A percentile compares a stretch with the other conserved stretches of the same genome.
Conservation (phyloP, 2,113 vertebrate genomes). For the Hemiscyllium ocellatum region DNA sequence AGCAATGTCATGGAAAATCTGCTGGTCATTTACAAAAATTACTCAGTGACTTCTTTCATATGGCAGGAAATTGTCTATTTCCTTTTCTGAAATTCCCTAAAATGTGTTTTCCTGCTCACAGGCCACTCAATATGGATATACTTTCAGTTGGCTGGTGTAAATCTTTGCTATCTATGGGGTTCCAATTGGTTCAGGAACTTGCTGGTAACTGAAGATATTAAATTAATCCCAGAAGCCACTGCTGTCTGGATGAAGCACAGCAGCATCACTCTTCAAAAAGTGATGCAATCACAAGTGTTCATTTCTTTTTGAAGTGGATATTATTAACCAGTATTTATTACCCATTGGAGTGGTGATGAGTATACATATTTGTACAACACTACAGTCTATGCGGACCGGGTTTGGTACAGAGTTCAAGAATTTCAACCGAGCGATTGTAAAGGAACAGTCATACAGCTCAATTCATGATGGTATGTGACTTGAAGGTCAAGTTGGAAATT, state of each 20-base stretch:
- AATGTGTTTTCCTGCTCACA: neutral
- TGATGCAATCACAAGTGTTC: neutral
- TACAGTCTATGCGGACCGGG: neutral
- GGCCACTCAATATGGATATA: neutral
- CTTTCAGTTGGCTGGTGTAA: neutral
- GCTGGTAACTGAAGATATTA: neutral
- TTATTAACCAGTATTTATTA: neutral
- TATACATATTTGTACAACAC: neutral
- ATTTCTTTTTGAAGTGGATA: neutral
- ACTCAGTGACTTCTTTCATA: neutral
- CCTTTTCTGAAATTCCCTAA: neutral
- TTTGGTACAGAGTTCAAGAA: neutral
- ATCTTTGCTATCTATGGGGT: neutral
- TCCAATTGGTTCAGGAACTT: neutral
- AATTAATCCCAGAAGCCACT: neutral
- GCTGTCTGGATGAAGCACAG: neutral
- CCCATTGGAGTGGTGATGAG: neutral
- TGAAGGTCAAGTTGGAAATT: neutral
- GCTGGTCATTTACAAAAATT: neutral
- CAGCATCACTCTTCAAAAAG: neutral
- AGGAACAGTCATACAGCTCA: neutral
- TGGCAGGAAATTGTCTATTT: neutral
- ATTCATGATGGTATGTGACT: neutral
- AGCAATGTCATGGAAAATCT: neutral
- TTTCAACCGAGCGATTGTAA: neutral